These are phyloP conservation scores for Conus canariensis DNA, from an alignment of 2,888 invertebrate species.

Conservation along the genomic window DNA sequence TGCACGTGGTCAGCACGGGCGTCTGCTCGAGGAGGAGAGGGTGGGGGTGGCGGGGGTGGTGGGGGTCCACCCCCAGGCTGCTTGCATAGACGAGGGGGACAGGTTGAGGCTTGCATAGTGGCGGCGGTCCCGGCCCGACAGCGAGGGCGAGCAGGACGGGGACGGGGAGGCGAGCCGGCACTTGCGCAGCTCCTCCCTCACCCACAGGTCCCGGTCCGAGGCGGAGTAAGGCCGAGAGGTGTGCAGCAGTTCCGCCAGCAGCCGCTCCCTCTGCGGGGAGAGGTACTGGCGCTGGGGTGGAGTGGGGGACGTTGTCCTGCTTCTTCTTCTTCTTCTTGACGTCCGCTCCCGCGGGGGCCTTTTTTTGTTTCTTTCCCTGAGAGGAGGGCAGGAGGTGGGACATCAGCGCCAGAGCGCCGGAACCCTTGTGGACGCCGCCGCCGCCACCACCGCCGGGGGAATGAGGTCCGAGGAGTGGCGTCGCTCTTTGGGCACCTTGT, in stretches of 20 bases:
- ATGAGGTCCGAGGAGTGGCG: conserved; percentile 8
- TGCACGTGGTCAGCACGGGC: background rate
- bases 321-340: background rate
- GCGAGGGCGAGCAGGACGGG: background rate
- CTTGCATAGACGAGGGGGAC: conserved; percentile 9
- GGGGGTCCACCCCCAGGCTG: background rate
- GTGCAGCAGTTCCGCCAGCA: background rate
- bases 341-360: background rate
- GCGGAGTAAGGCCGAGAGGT: conserved; percentile 11
- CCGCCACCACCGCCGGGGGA: background rate
- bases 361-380: background rate
- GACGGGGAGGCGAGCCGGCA: background rate
- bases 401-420: background rate
- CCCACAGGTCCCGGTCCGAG: conserved; percentile 18
- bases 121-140: background rate
- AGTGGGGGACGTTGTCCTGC: background rate
- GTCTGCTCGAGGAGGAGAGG: background rate
- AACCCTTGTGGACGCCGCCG: background rate
- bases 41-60: too few relatives aligned
- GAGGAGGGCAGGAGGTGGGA: background rate
- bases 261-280: conserved; percentile 1
- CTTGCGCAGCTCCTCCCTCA: background rate
- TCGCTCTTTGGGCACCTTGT: background rate
- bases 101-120: conserved; percentile 21
- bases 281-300: background rate